phyloP scores from a whole-genome alignment of 2,888 invertebrate species.

The Muscina levida region DNA sequence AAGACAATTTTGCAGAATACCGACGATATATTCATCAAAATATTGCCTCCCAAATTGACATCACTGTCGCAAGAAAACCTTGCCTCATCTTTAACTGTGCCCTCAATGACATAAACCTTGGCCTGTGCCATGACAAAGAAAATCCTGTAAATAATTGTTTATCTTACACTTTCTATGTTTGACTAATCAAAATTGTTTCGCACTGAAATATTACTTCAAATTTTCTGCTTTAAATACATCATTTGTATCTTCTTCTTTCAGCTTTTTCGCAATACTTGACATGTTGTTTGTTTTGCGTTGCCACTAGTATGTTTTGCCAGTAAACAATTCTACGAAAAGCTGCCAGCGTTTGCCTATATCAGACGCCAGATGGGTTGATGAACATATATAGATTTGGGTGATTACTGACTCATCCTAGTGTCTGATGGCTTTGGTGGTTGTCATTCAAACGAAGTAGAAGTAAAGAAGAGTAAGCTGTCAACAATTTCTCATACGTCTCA shows the following conservation, averaged over 20 bases:
- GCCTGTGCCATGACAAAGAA: too few species aligned
- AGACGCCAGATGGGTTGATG: background rate
- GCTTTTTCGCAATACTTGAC: background rate
- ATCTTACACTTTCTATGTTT: conserved; percentile 1
- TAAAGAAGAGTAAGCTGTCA: conserved; percentile 3
- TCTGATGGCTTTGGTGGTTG: background rate
- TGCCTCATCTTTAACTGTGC: too few species aligned
- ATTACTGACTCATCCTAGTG: background rate
- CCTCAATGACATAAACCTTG: too few species aligned
- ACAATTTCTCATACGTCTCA: conserved; percentile 23
- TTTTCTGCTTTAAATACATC: too few species aligned
- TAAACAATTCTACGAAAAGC: background rate
- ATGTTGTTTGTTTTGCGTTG: background rate
- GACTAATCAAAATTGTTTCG: background rate
- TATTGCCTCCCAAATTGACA: too few species aligned
- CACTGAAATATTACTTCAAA: too few species aligned
- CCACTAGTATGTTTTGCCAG: background rate
- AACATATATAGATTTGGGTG: background rate
- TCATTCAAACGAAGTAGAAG: conserved; percentile 10
- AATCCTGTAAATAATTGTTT: too few species aligned
- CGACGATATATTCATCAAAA: too few species aligned
- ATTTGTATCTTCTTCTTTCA: too few species aligned
- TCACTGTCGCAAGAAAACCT: too few species aligned
- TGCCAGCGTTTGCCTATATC: background rate
- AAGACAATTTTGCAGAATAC: too few species aligned